Evolutionary conservation across 2,797 vertebrate genomes (phyloP).

Genomic region (Pseudochirops cupreus): DNA sequence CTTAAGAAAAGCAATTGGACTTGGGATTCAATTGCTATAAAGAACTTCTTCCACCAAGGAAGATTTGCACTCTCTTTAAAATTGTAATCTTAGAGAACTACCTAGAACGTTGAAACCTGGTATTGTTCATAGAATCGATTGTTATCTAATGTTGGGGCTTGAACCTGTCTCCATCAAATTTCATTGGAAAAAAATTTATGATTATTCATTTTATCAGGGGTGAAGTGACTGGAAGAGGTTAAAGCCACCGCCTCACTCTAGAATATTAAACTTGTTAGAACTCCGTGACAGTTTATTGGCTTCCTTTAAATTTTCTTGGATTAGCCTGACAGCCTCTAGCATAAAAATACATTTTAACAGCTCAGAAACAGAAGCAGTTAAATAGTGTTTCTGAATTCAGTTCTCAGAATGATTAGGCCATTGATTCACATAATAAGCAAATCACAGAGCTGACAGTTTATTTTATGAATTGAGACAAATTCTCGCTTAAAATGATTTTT

Average conservation of each 20-base stretch:
- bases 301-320: conserved; percentile 17
- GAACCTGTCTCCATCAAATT: background rate
- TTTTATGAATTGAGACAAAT: conserved; percentile 81
- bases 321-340: conserved; percentile 53
- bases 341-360: conserved; percentile 38
- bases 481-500: conserved; percentile 81
- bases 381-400: conserved; percentile 71
- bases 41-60: background rate
- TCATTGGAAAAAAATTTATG: background rate
- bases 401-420: conserved; percentile 79
- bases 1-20: background rate
- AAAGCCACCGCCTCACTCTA: conserved; percentile 4
- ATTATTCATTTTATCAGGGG: background rate
- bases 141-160: background rate
- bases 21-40: background rate
- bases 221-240: conserved; percentile 18
- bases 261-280: background rate
- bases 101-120: too few species aligned
- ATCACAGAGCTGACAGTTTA: conserved; percentile 78
- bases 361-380: background rate
- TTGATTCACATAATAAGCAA: conserved; percentile 82
- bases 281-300: conserved; percentile 44
- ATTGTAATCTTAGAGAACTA: background rate
- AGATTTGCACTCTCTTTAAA: background rate
- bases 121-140: background rate